Percentiles rank a stretch among this genome's conserved stretches.
Conservation (phyloP, 2,113 vertebrate species). For the Bufo gargarizans region DNA sequence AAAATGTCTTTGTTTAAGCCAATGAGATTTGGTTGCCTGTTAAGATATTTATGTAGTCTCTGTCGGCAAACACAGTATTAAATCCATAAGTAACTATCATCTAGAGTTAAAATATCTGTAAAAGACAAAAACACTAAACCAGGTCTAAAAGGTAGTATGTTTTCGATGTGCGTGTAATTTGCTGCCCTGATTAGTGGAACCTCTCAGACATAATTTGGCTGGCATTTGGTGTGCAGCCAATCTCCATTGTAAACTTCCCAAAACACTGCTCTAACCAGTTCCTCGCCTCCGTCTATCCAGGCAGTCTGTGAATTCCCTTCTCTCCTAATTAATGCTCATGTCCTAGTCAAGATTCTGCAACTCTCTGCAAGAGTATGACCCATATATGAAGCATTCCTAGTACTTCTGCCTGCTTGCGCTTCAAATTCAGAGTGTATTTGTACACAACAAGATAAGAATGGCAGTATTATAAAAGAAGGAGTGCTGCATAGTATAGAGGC, state of each 20-base stretch:
- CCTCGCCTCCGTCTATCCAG: not conserved
- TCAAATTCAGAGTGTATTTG: not conserved
- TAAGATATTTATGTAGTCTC: not conserved
- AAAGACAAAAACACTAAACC: not conserved
- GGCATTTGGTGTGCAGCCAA: not conserved
- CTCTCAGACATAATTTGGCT: slow-evolving; percentile 24
- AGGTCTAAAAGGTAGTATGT: not conserved
- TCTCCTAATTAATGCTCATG: slow-evolving; percentile 38
- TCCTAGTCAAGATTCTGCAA: slow-evolving; percentile 15
- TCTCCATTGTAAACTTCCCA: not conserved
- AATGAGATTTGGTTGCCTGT: not conserved
- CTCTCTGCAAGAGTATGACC: slow-evolving; percentile 22
- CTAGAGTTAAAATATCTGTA: not conserved
- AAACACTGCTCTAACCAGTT: slow-evolving; percentile 23
- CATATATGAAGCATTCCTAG: not conserved
- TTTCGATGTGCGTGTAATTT: not conserved
- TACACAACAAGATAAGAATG: too few species aligned
- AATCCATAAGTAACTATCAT: not conserved
- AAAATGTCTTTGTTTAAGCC: not conserved
- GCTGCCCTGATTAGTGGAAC: slow-evolving; percentile 12
- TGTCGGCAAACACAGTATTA: not conserved
- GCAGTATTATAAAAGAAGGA: too few species aligned
- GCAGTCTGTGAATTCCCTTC: slow-evolving; percentile 26
- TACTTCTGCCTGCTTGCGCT: not conserved
- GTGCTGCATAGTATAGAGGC: too few species aligned